Conservation (phyloP, 1,140 invertebrate genomes). For the Zophobas atratus region DNA sequence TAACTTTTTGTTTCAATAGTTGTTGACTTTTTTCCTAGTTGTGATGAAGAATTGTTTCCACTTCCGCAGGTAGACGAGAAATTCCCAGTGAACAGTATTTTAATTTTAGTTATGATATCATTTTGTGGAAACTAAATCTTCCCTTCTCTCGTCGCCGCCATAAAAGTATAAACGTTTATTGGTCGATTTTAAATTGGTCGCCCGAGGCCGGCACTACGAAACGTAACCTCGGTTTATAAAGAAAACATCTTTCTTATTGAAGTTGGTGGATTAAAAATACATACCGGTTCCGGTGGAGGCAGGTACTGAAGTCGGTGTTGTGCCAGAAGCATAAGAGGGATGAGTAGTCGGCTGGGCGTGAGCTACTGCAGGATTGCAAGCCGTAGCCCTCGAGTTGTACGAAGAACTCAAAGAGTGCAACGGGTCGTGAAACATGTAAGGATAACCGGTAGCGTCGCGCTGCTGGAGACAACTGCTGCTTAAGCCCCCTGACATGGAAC, state of each 20-base stretch:
- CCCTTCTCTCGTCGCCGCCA: background rate
- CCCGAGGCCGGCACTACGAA: background rate
- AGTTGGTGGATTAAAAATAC: constrained; percentile 49
- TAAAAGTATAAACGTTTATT: constrained; percentile 23
- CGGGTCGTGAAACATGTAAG: constrained; percentile 95
- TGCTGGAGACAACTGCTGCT: constrained; percentile 92
- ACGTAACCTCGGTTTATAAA: constrained; percentile 25
- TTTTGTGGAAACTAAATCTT: background rate
- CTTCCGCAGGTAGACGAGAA: no score
- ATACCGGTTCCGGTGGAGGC: constrained; percentile 67
- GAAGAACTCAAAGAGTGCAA: constrained; percentile 83
- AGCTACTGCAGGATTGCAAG: constrained; percentile 76
- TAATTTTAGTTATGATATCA: no score
- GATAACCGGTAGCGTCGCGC: constrained; percentile 83
- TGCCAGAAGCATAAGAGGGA: constrained; percentile 71
- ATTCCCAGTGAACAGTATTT: no score
- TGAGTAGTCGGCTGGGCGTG: constrained; percentile 74
- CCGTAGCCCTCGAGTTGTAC: constrained; percentile 77
- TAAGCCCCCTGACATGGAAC: constrained; percentile 85
- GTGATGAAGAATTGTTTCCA: no score
- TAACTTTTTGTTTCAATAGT: no score
- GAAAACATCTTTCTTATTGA: constrained; percentile 17
- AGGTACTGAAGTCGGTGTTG: constrained; percentile 70
- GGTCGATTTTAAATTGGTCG: constrained; percentile 25
- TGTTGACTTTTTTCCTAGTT: no score